Percentiles rank a stretch among this genome's conserved stretches.
Conservation (phyloP, 2,797 vertebrate genomes). For the Distichodus sexfasciatus region DNA sequence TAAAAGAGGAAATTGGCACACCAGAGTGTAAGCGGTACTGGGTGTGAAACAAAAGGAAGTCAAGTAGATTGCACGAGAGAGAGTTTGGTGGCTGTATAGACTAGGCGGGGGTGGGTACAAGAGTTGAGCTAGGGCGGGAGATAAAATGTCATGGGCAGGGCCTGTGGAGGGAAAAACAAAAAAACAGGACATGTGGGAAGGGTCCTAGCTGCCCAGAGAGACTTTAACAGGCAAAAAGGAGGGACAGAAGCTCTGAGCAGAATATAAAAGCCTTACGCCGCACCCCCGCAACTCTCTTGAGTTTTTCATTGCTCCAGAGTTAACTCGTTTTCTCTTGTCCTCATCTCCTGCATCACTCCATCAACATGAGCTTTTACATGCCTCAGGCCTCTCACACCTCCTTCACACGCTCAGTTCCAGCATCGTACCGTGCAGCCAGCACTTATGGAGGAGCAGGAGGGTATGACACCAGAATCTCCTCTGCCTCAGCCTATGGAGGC, state of each 20-base stretch:
- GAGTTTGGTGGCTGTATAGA: background rate
- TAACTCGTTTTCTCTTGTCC: constrained; percentile 1
- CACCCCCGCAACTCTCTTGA: constrained; percentile 42
- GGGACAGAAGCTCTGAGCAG: constrained; percentile 40
- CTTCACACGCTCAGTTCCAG: constrained; percentile 56
- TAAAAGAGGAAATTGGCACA: background rate
- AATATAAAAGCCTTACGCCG: constrained; percentile 69
- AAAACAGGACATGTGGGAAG: constrained; percentile 38
- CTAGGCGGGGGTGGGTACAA: background rate
- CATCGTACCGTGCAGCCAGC: constrained; percentile 57
- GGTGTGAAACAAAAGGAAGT: background rate
- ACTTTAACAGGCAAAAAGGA: constrained; percentile 52
- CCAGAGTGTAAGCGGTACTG: background rate
- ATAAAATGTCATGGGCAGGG: constrained; percentile 65
- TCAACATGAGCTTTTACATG: constrained; percentile 59
- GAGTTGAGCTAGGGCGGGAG: constrained; percentile 44
- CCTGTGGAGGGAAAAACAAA: background rate
- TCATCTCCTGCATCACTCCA: constrained; percentile 37
- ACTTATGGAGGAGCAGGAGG: constrained; percentile 66
- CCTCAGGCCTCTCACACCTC: constrained; percentile 46
- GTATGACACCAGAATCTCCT: constrained; percentile 61
- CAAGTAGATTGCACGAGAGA: background rate
- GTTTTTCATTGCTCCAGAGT: constrained; percentile 20
- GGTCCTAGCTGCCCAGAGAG: constrained; percentile 55
- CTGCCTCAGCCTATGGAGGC: constrained; percentile 42